Base-by-base conservation (phyloP, 2,888 invertebrate species). In the Drosophila kokeensis region DNA sequence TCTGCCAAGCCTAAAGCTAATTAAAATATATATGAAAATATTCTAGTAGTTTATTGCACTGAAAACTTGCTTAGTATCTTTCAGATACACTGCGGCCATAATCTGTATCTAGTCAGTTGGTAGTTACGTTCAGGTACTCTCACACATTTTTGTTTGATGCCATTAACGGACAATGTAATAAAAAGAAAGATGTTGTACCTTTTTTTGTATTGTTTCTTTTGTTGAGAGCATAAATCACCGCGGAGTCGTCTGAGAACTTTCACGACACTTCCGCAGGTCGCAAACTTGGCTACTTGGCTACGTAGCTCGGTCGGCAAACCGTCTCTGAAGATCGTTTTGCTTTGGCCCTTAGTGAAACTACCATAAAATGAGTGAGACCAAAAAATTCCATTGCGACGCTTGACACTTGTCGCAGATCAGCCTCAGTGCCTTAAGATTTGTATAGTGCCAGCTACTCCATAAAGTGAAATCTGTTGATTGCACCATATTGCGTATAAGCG, bases 161-260 rank as follows among this genome's bases (percentile, higher is more conserved):
- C 66, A 54, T 59, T 52, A 70, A 79, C 30, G 10, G 38, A 45
- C 42, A 29, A n/a, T 58, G 61, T 61, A 21, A 29, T 63, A 58
- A 62, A 58, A 61, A 62, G 49, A 42, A 32, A 50, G 50, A 65
- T 42, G 3, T 45, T 57, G 18, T 57, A 11, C 21, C 45, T 42
- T 42, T n/a, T 57, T 13, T 52, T 6, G 1, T 36, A n/a, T 55
- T 45, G 49, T 68, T 27, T 32, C 59, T 60, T 49, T 24, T 53
- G 45, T 54, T 29, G 34, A 54, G 53, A 53, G 50, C 77, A 73
- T 77, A 77, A 70, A 65, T 73, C 69, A 67, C 48, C n/a, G 57
- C 0, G 15, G 24, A 24, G 40, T 21, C 13, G 61, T 40, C 50
- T 66, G 84, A 82, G 82, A 82, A 84, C 76, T 84, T 82, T 84